Evolutionary conservation across 92 coral and sea anemone species (phyloP).

Genomic region (Epizoanthus stellaris): DNA sequence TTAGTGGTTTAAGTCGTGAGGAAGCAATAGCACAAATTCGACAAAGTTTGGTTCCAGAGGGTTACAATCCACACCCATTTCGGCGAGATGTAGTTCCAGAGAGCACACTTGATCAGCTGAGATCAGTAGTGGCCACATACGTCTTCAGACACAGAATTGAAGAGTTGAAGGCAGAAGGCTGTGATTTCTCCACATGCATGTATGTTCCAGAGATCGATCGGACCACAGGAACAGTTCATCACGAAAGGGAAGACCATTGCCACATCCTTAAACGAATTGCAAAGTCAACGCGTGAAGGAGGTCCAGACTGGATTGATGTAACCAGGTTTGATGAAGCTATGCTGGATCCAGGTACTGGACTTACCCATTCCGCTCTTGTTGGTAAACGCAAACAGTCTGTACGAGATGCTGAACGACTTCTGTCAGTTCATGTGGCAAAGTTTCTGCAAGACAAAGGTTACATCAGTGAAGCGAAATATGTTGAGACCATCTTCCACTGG

Average conservation of each 20-base stretch:
- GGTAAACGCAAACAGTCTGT: conserved; percentile 74
- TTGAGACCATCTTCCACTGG: conserved; percentile 71
- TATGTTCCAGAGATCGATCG: conserved; percentile 66
- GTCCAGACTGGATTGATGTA: conserved; percentile 54
- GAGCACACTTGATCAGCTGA: conserved; percentile 47
- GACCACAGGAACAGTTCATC: conserved; percentile 42
- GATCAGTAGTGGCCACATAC: conserved; percentile 61
- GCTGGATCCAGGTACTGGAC: conserved; percentile 61
- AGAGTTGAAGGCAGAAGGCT: conserved; percentile 36
- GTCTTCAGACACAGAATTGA: conserved; percentile 22
- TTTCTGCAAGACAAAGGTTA: conserved; percentile 59
- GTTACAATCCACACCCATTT: conserved; percentile 58
- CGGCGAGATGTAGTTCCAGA: conserved; percentile 24
- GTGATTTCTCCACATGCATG: conserved; percentile 42
- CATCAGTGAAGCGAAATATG: conserved; percentile 50
- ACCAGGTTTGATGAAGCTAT: conserved; percentile 68
- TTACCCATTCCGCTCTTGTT: conserved; percentile 59
- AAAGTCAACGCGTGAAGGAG: conserved; percentile 41
- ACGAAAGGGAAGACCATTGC: conserved; percentile 63
- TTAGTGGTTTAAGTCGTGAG: conserved; percentile 29
- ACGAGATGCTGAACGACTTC: conserved; percentile 69
- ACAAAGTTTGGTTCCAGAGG: conserved; percentile 51
- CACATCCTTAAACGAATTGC: conserved; percentile 48
- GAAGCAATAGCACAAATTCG: conserved; percentile 56
- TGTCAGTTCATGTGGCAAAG: conserved; percentile 58